Evolutionary conservation across 2,113 vertebrate genomes (phyloP).

Genomic region (Theristicus caerulescens): DNA sequence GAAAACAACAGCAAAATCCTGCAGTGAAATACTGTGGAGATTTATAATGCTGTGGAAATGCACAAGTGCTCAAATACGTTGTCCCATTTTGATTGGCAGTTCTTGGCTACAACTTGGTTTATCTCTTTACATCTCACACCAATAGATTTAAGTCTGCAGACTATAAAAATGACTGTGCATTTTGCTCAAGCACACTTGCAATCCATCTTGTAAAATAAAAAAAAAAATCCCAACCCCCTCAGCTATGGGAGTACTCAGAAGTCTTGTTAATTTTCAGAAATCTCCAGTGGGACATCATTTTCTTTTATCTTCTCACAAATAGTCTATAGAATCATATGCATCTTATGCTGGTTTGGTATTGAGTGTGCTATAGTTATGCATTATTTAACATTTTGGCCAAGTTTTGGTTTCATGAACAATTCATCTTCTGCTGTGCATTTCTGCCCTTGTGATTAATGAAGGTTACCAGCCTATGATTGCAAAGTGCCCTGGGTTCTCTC

Average conservation of each 20-base stretch:
- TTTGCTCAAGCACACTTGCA: background rate
- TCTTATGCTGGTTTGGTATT: slow-evolving; percentile 26
- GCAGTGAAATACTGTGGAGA: slow-evolving; percentile 10
- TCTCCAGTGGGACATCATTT: background rate
- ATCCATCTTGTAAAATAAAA: background rate
- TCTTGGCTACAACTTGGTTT: background rate
- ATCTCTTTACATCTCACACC: background rate
- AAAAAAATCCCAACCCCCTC: background rate
- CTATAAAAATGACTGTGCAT: slow-evolving; percentile 17
- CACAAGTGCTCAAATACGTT: background rate
- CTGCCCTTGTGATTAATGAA: slow-evolving; percentile 32
- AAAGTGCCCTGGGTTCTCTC: slow-evolving; percentile 11
- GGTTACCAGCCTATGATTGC: background rate
- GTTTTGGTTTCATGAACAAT: slow-evolving; percentile 18
- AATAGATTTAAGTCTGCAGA: background rate
- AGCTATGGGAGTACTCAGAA: background rate
- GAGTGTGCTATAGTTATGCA: background rate
- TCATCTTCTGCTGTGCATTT: background rate
- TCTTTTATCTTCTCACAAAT: slow-evolving; percentile 37
- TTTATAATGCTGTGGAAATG: background rate
- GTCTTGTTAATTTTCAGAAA: slow-evolving; percentile 17
- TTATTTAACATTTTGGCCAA: slow-evolving; percentile 46
- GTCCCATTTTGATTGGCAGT: background rate
- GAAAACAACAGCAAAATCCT: background rate
- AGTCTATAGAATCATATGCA: background rate